A percentile compares a stretch with the other conserved stretches of the same genome.
Evolutionary conservation across 2,888 invertebrate species (phyloP).

Genomic region (Tillus elongatus): DNA sequence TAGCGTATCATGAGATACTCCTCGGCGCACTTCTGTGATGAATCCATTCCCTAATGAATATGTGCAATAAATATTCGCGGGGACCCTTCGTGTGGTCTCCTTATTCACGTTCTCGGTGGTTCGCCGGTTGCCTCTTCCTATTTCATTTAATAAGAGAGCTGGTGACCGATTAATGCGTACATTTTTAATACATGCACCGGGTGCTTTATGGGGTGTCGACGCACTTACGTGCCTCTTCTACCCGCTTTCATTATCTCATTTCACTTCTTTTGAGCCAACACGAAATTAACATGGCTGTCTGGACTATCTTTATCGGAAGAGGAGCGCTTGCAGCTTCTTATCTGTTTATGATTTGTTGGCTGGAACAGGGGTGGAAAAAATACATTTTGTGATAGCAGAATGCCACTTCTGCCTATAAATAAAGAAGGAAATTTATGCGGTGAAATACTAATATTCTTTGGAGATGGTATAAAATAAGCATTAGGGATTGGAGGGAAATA

Average conservation of each 20-base stretch:
- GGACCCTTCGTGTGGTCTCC: no score
- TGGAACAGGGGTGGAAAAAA: constrained; percentile 11
- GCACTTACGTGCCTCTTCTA: constrained; percentile 29
- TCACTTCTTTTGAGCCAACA: constrained; percentile 19
- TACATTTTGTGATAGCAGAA: no score
- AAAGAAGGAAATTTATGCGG: no score
- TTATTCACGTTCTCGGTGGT: no score
- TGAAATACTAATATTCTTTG: no score
- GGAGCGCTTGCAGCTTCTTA: constrained; percentile 25
- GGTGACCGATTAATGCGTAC: constrained; percentile 37
- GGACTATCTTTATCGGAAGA: constrained; percentile 26
- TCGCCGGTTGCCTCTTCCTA: constrained; percentile 17
- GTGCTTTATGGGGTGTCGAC: constrained; percentile 37
- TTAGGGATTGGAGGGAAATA: no score
- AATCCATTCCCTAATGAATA: constrained; percentile 38
- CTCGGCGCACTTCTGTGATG: constrained; percentile 30
- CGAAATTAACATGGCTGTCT: constrained; percentile 26
- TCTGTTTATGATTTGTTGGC: constrained; percentile 34
- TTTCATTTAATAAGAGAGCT: constrained; percentile 34
- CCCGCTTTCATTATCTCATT: constrained; percentile 28
- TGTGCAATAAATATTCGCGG: constrained; percentile 35
- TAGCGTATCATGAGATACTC: constrained; percentile 23
- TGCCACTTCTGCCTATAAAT: no score
- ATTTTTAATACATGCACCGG: constrained; percentile 33
- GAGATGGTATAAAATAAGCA: no score